Percentiles rank a stretch among this genome's conserved stretches.
phyloP scores from a whole-genome alignment of 37 sponge, comb jelly and placozoan species.

The Ephydatia muelleri region DNA sequence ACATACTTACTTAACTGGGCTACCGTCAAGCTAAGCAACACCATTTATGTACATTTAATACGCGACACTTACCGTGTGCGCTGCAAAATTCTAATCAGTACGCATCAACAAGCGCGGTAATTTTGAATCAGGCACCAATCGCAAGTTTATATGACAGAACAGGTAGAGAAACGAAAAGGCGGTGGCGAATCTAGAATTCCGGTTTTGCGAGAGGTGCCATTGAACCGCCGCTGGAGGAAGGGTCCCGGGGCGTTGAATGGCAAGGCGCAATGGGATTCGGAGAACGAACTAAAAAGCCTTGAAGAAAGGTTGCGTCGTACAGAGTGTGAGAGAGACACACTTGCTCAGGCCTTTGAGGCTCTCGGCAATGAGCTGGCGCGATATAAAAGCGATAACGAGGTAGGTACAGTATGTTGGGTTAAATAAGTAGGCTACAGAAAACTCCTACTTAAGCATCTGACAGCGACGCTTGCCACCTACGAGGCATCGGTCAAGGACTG shows the following conservation, averaged over 20 bases:
- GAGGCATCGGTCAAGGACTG: background rate
- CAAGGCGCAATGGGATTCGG: background rate
- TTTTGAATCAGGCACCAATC: background rate
- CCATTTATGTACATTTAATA: background rate
- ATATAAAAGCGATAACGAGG: constrained; percentile 8
- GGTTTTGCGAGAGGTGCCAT: background rate
- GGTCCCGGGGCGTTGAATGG: background rate
- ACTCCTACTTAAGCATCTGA: background rate
- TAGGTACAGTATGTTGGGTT: background rate
- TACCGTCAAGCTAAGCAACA: background rate
- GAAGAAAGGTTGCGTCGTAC: background rate
- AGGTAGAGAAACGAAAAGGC: background rate
- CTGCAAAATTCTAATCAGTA: background rate
- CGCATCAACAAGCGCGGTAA: background rate
- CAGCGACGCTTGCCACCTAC: background rate
- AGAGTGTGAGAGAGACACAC: background rate
- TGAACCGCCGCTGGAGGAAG: background rate
- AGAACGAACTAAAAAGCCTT: background rate
- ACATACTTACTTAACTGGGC: constrained; percentile 9
- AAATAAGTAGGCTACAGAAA: background rate
- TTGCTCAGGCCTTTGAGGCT: background rate
- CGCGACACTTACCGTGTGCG: background rate
- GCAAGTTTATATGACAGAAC: background rate
- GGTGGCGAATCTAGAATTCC: background rate
- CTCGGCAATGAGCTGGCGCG: background rate